Evolutionary conservation across 2,888 invertebrate genomes (phyloP), one percentile per base, ranked within the genome.

Genomic region (Pollenia labialis): DNA sequence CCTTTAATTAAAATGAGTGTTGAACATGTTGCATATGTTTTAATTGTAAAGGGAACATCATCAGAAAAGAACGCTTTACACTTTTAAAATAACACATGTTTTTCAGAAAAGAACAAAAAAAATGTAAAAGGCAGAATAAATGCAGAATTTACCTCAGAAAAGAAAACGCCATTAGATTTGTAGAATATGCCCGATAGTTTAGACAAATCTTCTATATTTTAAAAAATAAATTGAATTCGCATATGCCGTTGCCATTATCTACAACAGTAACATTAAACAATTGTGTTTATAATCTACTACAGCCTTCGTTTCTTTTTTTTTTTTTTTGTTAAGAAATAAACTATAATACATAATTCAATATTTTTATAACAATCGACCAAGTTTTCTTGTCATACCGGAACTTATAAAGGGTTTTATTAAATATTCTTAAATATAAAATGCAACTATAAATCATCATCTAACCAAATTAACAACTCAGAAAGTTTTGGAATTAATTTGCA

Each of bases 391-490:
- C 64, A 62, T 66, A 46, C 40, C 18, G 14, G 10, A 23, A 48
- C 52, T 42, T n/a, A 50, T 4, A 66, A 46, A 68, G 50, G 71
- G 72, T 77, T 88, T 85, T 68, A 80, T 79, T 82, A 42, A 18
- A 46, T 10, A n/a, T 44, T 42, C 1, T 60, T n/a, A 46, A 4
- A 72, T 23, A 56, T 23, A n/a, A 32, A 58, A 46, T 23, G 46
- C 46, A 75, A 23, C 16, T 71, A 46, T 11, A 56, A 40, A 23
- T 4, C 48, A 50, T 60, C 16, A 68, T 32, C 44, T 68, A 64
- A 48, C 18, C 64, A 42, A 83, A 76, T 12, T 71, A 76, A 72
- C 40, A 54, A 42, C 4, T 18, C 18, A 14, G 10, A 10, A 46
- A 42, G 4, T 18, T 44, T 75, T 48, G 50, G 50, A 68, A 76